Conservation (phyloP, 2,797 vertebrate genomes). For the Synanceia verrucosa region DNA sequence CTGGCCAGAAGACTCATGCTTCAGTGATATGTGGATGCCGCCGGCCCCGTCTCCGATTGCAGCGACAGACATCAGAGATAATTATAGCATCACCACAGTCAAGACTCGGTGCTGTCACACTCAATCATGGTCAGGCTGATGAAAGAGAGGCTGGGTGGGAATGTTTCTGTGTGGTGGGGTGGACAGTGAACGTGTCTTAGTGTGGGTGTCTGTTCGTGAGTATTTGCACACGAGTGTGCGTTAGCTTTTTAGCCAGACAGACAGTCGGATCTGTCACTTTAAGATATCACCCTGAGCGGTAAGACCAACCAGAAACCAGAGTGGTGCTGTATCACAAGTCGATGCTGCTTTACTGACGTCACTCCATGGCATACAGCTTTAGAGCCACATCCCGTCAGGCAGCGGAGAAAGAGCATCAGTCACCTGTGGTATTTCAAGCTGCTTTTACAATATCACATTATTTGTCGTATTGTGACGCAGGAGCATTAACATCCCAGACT, state of each 20-base stretch:
- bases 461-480: slow-evolving; percentile 14
- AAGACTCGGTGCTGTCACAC: slow-evolving; percentile 69
- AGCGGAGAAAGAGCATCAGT: not conserved
- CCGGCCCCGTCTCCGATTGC: slow-evolving; percentile 75
- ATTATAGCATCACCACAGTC: slow-evolving; percentile 77
- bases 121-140: slow-evolving; percentile 64
- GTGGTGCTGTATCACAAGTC: slow-evolving; percentile 44
- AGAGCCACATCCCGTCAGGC: slow-evolving; percentile 34
- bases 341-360: slow-evolving; percentile 40
- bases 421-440: slow-evolving; percentile 29
- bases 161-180: not conserved
- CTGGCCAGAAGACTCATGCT: slow-evolving; percentile 60
- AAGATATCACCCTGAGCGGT: slow-evolving; percentile 39
- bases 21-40: slow-evolving; percentile 66
- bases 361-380: slow-evolving; percentile 14
- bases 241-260: slow-evolving; percentile 39
- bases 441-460: not conserved
- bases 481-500: not conserved
- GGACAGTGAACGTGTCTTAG: not conserved
- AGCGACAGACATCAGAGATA: slow-evolving; percentile 79
- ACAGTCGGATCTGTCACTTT: slow-evolving; percentile 44
- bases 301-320: slow-evolving; percentile 45
- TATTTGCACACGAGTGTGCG: not conserved
- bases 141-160: slow-evolving; percentile 40
- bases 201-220: slow-evolving; percentile 17